Percentiles rank a stretch among this genome's conserved stretches.
phyloP scores from a whole-genome alignment of 2,888 invertebrate genomes.

The Leptinotarsa peninsularis region DNA sequence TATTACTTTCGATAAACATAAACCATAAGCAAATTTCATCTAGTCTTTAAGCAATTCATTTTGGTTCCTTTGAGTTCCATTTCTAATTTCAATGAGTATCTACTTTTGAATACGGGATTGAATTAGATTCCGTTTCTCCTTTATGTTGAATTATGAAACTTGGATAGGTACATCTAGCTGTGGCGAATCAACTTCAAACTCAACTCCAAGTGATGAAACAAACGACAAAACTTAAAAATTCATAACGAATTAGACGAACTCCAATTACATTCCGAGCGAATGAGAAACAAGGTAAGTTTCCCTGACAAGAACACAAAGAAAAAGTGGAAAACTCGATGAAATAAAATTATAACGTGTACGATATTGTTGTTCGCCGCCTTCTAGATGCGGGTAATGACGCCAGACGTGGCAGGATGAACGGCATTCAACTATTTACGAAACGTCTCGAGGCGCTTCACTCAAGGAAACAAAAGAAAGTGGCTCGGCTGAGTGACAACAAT shows the following conservation, averaged over 20 bases:
- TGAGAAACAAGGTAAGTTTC: slow-evolving; percentile 37
- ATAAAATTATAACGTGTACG: slow-evolving; percentile 58
- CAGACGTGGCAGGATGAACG: slow-evolving; percentile 50
- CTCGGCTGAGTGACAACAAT: slow-evolving; percentile 19
- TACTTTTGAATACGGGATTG: too few species aligned
- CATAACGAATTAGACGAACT: slow-evolving; percentile 39
- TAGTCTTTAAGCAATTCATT: too few species aligned
- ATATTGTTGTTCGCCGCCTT: slow-evolving; percentile 49
- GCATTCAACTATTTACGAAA: slow-evolving; percentile 49
- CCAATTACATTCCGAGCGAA: slow-evolving; percentile 29
- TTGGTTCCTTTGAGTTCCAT: too few species aligned
- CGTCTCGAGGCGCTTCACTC: slow-evolving; percentile 51
- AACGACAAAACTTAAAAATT: slow-evolving; percentile 29
- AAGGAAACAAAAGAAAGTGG: slow-evolving; percentile 47
- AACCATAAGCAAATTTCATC: too few species aligned
- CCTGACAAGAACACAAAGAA: slow-evolving; percentile 17
- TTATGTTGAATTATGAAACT: not conserved
- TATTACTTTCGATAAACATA: too few species aligned
- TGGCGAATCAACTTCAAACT: not conserved
- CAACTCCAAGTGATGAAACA: slow-evolving; percentile 21
- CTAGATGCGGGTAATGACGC: slow-evolving; percentile 51
- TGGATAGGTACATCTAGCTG: too few species aligned
- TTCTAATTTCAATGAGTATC: too few species aligned
- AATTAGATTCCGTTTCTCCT: too few species aligned
- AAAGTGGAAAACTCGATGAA: slow-evolving; percentile 39